A percentile compares a stretch with the other conserved stretches of the same genome.
Conservation (phyloP, 2,888 invertebrate species). For the Ormyrus labotus region DNA sequence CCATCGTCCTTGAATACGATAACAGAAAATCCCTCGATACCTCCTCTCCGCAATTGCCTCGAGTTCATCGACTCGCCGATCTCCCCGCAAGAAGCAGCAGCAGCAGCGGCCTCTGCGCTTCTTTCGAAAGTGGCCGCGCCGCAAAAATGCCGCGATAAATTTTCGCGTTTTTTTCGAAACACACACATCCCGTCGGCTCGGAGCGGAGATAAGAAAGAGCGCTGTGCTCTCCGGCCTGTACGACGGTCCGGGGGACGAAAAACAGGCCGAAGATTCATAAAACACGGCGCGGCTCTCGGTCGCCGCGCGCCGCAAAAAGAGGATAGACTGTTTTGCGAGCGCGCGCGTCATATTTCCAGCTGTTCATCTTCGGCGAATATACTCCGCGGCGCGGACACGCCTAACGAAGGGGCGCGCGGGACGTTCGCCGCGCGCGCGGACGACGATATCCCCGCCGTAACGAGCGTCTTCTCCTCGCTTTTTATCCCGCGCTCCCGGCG, state of each 20-base stretch:
- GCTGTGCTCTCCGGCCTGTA: not conserved
- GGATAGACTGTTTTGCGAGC: conserved; percentile 41
- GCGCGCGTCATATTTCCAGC: conserved; percentile 69
- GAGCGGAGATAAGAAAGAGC: no score
- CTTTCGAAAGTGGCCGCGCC: no score
- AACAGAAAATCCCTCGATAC: no score
- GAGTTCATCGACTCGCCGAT: no score
- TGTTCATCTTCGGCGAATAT: no score
- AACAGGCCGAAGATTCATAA: conserved; percentile 32
- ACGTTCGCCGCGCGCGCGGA: conserved; percentile 64
- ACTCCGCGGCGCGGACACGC: conserved; percentile 62
- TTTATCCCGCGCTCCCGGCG: conserved; percentile 1
- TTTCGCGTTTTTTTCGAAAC: no score
- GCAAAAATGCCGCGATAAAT: no score
- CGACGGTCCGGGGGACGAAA: not conserved
- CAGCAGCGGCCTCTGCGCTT: no score
- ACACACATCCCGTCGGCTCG: no score
- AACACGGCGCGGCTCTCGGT: conserved; percentile 24
- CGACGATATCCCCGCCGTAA: conserved; percentile 58
- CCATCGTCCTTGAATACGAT: no score
- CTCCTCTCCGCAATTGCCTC: no score
- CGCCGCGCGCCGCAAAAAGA: conserved; percentile 57
- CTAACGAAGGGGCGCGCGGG: conserved; percentile 70
- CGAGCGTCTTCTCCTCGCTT: conserved; percentile 22
- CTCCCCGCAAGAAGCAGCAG: no score